A percentile compares a stretch with the other conserved stretches of the same genome.
These are phyloP conservation scores for Drosophila fulvimacula DNA, from an alignment of 2,888 invertebrate genomes.

Conservation along the genomic window DNA sequence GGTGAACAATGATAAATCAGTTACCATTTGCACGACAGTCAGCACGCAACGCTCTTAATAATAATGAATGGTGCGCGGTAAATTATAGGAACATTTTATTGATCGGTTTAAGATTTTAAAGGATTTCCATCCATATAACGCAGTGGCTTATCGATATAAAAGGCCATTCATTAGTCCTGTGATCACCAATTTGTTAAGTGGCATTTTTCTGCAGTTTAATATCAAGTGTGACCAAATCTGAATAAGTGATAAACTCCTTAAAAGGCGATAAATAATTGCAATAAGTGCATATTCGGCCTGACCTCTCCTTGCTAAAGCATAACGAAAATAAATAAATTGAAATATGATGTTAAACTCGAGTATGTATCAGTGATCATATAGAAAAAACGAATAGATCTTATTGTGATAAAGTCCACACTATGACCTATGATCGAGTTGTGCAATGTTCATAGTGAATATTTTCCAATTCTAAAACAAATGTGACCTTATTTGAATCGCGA, in stretches of 20 bases:
- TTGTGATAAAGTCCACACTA: background rate
- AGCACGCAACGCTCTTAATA: slow-evolving; percentile 18
- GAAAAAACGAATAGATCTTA: background rate
- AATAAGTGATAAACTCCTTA: background rate
- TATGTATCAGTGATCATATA: background rate
- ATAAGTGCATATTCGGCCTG: background rate
- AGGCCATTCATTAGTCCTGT: background rate
- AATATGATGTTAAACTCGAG: background rate
- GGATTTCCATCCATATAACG: background rate
- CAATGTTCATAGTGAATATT: background rate
- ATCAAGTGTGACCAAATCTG: background rate
- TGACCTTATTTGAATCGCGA: background rate
- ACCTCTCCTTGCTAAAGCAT: background rate
- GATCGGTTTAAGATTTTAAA: background rate
- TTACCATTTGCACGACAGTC: slow-evolving; percentile 45
- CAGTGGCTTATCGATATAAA: background rate
- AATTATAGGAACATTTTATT: background rate
- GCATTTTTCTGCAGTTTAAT: too few species aligned
- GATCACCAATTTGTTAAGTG: background rate
- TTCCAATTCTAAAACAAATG: background rate
- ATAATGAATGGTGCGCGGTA: background rate
- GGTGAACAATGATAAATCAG: slow-evolving; percentile 37
- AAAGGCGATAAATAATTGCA: background rate
- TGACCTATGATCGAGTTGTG: background rate
- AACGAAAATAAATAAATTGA: background rate